A percentile compares a stretch with the other conserved stretches of the same genome.
These are phyloP conservation scores for Helogale parvula DNA, from an alignment of 2,113 vertebrate genomes.

Conservation along the genomic window DNA sequence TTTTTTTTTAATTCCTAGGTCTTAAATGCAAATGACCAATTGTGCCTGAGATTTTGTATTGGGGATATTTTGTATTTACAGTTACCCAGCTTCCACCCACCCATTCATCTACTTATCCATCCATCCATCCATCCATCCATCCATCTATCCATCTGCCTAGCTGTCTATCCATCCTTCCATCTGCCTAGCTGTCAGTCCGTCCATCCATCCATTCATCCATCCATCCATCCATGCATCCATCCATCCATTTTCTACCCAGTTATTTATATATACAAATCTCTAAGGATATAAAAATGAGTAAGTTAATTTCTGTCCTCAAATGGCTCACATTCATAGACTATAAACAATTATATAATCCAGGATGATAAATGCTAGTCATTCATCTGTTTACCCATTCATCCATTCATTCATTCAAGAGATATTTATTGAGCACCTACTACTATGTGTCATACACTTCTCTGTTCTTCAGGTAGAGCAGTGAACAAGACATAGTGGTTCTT, in stretches of 20 bases:
- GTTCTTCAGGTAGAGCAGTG: neutral
- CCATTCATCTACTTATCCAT: neutral
- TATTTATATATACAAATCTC: neutral
- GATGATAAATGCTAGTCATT: neutral
- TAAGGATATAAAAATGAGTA: neutral
- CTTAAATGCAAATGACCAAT: neutral
- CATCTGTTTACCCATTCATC: neutral
- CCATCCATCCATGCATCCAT: too few species aligned
- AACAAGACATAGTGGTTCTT: neutral
- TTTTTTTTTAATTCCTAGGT: neutral
- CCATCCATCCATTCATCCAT: neutral
- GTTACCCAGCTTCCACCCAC: neutral
- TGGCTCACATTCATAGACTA: neutral
- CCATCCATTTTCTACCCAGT: neutral
- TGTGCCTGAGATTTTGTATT: neutral
- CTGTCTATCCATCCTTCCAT: too few species aligned
- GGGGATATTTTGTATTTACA: neutral
- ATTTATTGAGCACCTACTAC: neutral
- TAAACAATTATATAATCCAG: neutral
- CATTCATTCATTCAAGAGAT: neutral
- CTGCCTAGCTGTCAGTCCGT: fast-evolving
- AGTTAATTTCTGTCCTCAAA: neutral
- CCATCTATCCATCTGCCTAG: neutral
- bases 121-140: too few species aligned
- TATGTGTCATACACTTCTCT: too few species aligned